Conservation (phyloP, 2,888 invertebrate species). For the Acanthoscelides obtectus region DNA sequence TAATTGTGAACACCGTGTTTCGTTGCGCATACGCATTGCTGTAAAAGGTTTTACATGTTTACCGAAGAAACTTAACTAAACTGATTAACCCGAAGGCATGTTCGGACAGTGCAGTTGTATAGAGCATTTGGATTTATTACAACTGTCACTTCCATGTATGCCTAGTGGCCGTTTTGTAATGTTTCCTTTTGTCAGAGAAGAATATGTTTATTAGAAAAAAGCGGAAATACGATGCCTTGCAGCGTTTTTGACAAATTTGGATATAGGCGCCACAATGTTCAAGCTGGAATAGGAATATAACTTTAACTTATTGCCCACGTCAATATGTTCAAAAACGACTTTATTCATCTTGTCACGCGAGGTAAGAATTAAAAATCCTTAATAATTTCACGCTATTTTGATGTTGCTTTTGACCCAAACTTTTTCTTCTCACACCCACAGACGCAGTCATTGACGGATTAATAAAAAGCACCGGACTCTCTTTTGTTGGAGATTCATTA, state of each 20-base stretch:
- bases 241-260: neutral
- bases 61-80: neutral
- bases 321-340: neutral
- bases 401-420: too few species aligned
- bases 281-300: neutral
- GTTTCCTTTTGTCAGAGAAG: neutral
- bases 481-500: too few species aligned
- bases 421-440: too few species aligned
- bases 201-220: neutral
- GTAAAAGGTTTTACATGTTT: neutral
- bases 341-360: too few species aligned
- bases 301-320: neutral
- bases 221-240: neutral
- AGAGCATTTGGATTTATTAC: neutral
- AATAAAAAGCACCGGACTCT: too few species aligned
- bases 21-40: neutral
- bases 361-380: too few species aligned
- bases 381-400: too few species aligned
- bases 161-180: neutral
- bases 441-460: too few species aligned
- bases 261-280: neutral
- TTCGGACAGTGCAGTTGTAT: neutral
- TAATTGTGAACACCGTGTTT: neutral
- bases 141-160: neutral
- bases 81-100: neutral